phyloP scores from a whole-genome alignment of 2,888 invertebrate genomes.

The Iphiclides podalirius region DNA sequence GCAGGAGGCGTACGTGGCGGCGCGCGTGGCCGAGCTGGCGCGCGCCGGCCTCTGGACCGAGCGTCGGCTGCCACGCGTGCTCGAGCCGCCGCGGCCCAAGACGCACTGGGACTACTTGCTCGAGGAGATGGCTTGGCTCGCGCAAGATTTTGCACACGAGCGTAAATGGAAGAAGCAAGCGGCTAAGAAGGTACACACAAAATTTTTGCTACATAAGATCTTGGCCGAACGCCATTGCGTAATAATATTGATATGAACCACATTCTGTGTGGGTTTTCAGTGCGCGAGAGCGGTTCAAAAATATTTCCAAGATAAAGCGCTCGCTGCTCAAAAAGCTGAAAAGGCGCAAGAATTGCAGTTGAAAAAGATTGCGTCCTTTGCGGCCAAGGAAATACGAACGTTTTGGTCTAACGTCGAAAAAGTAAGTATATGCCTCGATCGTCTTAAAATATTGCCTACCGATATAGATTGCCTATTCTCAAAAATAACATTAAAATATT shows the following conservation, averaged over 20 bases:
- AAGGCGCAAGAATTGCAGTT: constrained; percentile 94
- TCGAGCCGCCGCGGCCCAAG: constrained; percentile 93
- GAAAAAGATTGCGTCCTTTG: constrained; percentile 91
- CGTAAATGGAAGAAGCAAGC: constrained; percentile 98
- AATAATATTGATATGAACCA: too few relatives aligned
- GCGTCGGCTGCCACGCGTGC: constrained; percentile 93
- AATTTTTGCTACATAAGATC: too few relatives aligned
- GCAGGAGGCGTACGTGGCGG: constrained; percentile 95
- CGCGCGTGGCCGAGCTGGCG: constrained; percentile 93
- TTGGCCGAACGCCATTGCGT: too few relatives aligned
- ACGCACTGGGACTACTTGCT: constrained; percentile 99
- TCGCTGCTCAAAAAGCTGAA: constrained; percentile 93
- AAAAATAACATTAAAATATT: too few relatives aligned
- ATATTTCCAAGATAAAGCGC: constrained; percentile 94
- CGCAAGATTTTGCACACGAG: constrained; percentile 98
- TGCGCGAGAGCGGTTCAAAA: constrained; percentile 95
- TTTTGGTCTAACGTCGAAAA: constrained; percentile 99
- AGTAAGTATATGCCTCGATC: constrained; percentile 63
- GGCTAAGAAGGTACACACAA: constrained; percentile 85
- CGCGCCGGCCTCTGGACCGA: constrained; percentile 97
- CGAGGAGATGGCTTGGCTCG: constrained; percentile 99
- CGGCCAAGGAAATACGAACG: constrained; percentile 95
- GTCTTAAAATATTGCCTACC: too few relatives aligned
- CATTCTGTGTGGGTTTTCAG: too few relatives aligned
- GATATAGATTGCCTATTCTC: too few relatives aligned